These are phyloP conservation scores for Malthinus flaveolus DNA, from an alignment of 2,888 invertebrate genomes.

Conservation along the genomic window DNA sequence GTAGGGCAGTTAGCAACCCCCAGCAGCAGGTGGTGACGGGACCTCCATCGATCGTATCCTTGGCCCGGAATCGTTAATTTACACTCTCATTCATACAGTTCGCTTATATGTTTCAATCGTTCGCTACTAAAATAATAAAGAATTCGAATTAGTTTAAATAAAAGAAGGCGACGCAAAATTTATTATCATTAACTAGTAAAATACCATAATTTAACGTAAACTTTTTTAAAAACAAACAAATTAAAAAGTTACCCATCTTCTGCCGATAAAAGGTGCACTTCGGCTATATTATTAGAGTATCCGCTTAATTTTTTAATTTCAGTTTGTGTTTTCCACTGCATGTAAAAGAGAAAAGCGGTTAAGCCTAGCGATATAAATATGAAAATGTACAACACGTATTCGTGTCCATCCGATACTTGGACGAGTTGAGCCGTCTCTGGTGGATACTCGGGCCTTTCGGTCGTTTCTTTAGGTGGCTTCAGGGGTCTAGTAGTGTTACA, in stretches of 20 bases:
- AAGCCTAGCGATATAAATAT: slow-evolving; percentile 39
- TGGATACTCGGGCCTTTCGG: not conserved
- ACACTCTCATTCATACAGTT: slow-evolving; percentile 17
- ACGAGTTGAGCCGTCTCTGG: slow-evolving; percentile 1
- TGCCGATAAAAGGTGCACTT: slow-evolving; percentile 8
- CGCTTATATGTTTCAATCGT: no score
- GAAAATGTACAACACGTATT: slow-evolving; percentile 30
- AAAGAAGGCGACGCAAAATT: not conserved
- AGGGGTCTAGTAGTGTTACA: slow-evolving; percentile 17
- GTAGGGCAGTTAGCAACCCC: slow-evolving; percentile 28
- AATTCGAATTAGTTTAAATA: no score
- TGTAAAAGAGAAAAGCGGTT: slow-evolving; percentile 42
- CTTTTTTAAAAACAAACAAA: not conserved
- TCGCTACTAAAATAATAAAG: no score
- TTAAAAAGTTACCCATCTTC: not conserved
- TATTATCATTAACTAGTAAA: not conserved
- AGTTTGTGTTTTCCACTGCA: slow-evolving; percentile 41
- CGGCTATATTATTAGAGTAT: slow-evolving; percentile 2
- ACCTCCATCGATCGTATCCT: slow-evolving; percentile 32
- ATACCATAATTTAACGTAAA: slow-evolving; percentile 3
- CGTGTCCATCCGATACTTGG: slow-evolving; percentile 15
- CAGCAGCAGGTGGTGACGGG: slow-evolving; percentile 36
- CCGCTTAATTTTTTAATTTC: slow-evolving; percentile 22
- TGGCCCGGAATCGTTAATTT: slow-evolving; percentile 26
- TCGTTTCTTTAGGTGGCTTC: not conserved